Evolutionary conservation across 2,888 invertebrate species (phyloP).

Genomic region (Timandra comae): DNA sequence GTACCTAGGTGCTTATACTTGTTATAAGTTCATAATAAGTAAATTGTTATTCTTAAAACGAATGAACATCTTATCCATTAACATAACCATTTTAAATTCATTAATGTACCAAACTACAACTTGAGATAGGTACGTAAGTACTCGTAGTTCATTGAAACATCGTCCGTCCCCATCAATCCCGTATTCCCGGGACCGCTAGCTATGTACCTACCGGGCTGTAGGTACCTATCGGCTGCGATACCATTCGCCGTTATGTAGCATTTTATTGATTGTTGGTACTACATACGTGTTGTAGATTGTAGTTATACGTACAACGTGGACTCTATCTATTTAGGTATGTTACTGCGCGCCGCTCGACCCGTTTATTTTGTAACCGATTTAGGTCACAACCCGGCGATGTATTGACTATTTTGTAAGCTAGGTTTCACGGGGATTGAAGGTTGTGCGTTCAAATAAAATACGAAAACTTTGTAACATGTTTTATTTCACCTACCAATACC

Average conservation of each 20-base stretch:
- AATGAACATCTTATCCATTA: background rate
- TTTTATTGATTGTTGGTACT: constrained; percentile 31
- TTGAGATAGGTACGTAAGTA: background rate
- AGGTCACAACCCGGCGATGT: constrained; percentile 29
- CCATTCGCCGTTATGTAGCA: constrained; percentile 28
- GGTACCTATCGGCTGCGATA: background rate
- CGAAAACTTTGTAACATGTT: too few relatives aligned
- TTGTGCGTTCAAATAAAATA: too few relatives aligned
- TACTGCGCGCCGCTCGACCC: constrained; percentile 32
- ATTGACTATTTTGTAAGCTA: too few relatives aligned
- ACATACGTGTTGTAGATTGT: constrained; percentile 12
- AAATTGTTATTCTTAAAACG: background rate
- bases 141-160: too few relatives aligned
- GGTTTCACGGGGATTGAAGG: too few relatives aligned
- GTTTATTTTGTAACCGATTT: constrained; percentile 39
- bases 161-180: background rate
- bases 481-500: too few relatives aligned
- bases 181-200: background rate
- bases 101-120: background rate
- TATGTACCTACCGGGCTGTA: constrained; percentile 4
- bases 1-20: too few relatives aligned
- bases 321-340: constrained; percentile 29
- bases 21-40: too few relatives aligned
- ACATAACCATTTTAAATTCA: background rate
- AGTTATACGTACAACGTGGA: constrained; percentile 25